phyloP scores from a whole-genome alignment of 2,797 vertebrate species.

The Sebastes oblongus region DNA sequence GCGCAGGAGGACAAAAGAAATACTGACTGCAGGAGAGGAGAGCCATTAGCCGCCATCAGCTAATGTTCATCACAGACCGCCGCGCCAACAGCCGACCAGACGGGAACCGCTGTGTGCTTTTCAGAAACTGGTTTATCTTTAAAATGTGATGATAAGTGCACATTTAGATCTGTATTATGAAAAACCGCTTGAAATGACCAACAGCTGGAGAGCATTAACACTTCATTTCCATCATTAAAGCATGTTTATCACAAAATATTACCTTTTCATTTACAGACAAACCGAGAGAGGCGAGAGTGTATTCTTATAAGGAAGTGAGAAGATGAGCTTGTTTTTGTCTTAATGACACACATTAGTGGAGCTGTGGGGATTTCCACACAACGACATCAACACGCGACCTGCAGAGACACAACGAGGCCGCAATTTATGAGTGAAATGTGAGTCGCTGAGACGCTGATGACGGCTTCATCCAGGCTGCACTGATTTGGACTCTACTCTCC shows the following conservation, averaged over 20 bases:
- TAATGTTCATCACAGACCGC: neutral
- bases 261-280: neutral
- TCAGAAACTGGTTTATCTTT: neutral
- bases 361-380: slow-evolving; percentile 44
- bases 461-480: neutral
- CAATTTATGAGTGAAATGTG: neutral
- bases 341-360: slow-evolving; percentile 23
- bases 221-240: neutral
- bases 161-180: neutral
- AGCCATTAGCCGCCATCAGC: neutral
- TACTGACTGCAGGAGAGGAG: too few species aligned
- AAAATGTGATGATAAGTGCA: neutral
- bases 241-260: neutral
- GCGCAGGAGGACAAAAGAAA: neutral
- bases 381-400: neutral
- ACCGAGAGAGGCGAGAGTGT: neutral
- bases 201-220: neutral
- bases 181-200: neutral
- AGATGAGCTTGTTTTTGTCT: neutral
- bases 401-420: neutral
- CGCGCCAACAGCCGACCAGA: too few species aligned
- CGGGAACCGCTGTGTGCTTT: too few species aligned
- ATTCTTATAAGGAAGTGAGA: neutral
- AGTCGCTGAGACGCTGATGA: neutral
- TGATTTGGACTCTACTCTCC: neutral